Percentiles rank a stretch among this genome's conserved stretches.
Evolutionary conservation across 1,140 invertebrate species (phyloP).

Genomic region (Drosophila pectinifera): DNA sequence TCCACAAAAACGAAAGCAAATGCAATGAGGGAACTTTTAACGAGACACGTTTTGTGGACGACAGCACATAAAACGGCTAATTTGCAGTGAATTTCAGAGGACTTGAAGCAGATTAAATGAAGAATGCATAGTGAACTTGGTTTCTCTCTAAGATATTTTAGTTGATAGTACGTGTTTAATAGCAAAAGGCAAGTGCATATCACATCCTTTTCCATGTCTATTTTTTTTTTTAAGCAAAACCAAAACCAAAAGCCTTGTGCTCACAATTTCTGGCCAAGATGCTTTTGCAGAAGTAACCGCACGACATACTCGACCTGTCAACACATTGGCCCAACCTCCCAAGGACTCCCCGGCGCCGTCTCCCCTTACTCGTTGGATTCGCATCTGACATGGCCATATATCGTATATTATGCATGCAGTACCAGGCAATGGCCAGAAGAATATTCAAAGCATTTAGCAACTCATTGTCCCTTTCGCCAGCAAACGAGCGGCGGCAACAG

Average conservation of each 20-base stretch:
- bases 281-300: constrained; percentile 43
- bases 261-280: constrained; percentile 47
- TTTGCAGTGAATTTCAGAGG: constrained; percentile 4
- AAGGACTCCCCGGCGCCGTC: neutral
- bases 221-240: constrained; percentile 15
- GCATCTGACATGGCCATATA: constrained; percentile 54
- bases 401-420: constrained; percentile 77
- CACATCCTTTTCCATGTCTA: neutral
- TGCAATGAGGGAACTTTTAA: too few species aligned
- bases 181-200: neutral
- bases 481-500: too few species aligned
- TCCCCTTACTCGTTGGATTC: constrained; percentile 16
- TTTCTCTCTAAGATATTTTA: neutral
- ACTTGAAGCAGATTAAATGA: neutral
- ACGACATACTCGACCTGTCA: constrained; percentile 62
- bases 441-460: constrained; percentile 84
- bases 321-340: constrained; percentile 5
- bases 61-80: constrained; percentile 11
- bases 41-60: neutral
- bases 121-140: neutral
- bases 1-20: constrained; percentile 10
- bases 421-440: constrained; percentile 70
- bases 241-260: constrained; percentile 41
- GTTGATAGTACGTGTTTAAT: neutral
- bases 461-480: constrained; percentile 78